Conservation (phyloP, 2,888 invertebrate genomes). For the Aproaerema taeniolella region DNA sequence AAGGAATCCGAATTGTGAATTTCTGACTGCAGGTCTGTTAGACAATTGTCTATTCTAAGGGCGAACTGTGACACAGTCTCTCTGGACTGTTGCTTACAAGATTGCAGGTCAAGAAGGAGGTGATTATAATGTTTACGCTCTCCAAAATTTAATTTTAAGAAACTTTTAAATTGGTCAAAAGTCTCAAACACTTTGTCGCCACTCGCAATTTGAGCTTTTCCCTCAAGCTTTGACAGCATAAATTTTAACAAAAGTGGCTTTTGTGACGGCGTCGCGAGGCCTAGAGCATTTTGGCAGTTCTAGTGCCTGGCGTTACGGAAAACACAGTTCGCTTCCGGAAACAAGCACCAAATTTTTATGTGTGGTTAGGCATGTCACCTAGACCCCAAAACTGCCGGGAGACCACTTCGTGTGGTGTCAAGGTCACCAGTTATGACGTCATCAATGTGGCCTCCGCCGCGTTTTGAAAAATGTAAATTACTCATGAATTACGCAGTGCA, state of each 20-base stretch:
- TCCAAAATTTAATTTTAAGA: constrained; percentile 14
- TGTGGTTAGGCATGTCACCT: too few relatives aligned
- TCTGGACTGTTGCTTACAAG: constrained; percentile 8
- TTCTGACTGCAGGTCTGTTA: constrained; percentile 13
- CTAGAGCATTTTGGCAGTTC: constrained; percentile 12
- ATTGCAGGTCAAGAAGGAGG: constrained; percentile 12
- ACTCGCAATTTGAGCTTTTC: constrained; percentile 15
- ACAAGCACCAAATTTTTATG: too few relatives aligned
- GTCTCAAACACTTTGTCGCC: constrained; percentile 10
- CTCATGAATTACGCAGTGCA: too few relatives aligned
- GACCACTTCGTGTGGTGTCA: neutral
- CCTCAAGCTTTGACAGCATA: constrained; percentile 7
- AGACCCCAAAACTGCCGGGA: constrained; percentile 4
- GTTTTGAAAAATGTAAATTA: too few relatives aligned
- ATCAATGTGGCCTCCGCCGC: too few relatives aligned
- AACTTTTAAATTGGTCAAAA: constrained; percentile 4
- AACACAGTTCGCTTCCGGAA: too few relatives aligned
- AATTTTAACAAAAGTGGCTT: constrained; percentile 13
- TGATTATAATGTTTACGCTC: constrained; percentile 15
- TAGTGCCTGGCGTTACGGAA: too few relatives aligned
- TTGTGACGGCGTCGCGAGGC: constrained; percentile 6
- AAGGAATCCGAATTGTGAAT: constrained; percentile 15
- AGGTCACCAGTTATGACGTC: too few relatives aligned
- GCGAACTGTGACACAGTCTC: constrained; percentile 8
- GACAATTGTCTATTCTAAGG: constrained; percentile 10